These are phyloP conservation scores for Cassiopea andromeda DNA, from an alignment of 30 jellyfish, hydroid and myxozoan species.

Conservation along the genomic window DNA sequence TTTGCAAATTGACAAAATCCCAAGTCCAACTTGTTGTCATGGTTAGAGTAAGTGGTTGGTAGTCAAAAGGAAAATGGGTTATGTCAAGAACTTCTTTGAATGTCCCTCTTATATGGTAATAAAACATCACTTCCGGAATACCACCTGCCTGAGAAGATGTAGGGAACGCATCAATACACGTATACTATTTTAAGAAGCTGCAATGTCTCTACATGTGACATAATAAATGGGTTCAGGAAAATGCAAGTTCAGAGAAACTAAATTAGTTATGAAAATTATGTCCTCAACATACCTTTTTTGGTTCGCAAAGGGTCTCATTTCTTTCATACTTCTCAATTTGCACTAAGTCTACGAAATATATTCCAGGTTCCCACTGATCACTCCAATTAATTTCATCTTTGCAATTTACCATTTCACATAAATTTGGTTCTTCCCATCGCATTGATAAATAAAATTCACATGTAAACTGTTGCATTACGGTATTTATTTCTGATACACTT, in stretches of 20 bases:
- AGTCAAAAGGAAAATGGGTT: slow-evolving; percentile 88
- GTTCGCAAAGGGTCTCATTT: slow-evolving; percentile 67
- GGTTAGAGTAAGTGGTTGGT: slow-evolving; percentile 84
- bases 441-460: slow-evolving; percentile 85
- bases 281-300: slow-evolving; percentile 33
- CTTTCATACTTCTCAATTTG: slow-evolving; percentile 78
- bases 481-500: slow-evolving; percentile 81
- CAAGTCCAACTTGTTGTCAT: slow-evolving; percentile 90
- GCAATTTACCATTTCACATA: slow-evolving; percentile 21
- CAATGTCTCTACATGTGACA: no score
- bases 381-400: slow-evolving; percentile 78
- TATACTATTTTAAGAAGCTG: no score
- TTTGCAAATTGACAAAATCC: slow-evolving; percentile 71
- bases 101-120: slow-evolving; percentile 85
- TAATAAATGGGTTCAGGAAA: no score
- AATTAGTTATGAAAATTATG: background rate
- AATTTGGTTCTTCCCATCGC: slow-evolving; percentile 87
- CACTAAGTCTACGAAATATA: slow-evolving; percentile 81
- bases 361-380: slow-evolving; percentile 89
- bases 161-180: background rate
- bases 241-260: no score
- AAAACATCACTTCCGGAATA: slow-evolving; percentile 53
- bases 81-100: slow-evolving; percentile 86
- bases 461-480: slow-evolving; percentile 81
- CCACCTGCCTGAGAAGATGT: slow-evolving; percentile 51